Evolutionary conservation across 2,113 vertebrate species (phyloP), one percentile per base, ranked within the genome.

Genomic region (Elaphurus davidianus): DNA sequence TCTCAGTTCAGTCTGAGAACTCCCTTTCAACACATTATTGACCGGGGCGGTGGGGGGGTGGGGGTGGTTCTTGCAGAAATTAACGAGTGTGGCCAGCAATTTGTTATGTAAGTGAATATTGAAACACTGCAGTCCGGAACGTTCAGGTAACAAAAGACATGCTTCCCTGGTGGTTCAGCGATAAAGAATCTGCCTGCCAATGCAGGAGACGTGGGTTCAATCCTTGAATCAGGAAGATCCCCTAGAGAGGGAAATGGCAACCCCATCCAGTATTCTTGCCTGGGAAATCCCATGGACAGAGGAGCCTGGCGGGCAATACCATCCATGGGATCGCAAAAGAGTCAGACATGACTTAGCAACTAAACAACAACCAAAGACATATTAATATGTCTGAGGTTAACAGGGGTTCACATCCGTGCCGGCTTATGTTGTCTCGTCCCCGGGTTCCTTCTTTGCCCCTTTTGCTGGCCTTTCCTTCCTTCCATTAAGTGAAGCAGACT

Each of bases 261-360:
- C 40, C 40, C 23, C 11, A 13, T 43, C 40, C 71, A 76, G 23
- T 3, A 76, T 40, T 43, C 36, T 43, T 76, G 40, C 71, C 71
- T 43, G 40, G 21, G 71, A 76, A 40, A 43, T 76, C 71, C 36
- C 71, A 76, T 14, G 36, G 71, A 76, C 36, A 76, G 67, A 40
- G 71, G 36, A 76, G 71, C 71, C 71, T 43, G 36, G 23, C 2
- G 0, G 71, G 36, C 40, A 3, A 13, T 76, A 14, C 23, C 3
- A 0, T 43, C 40, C 36, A 14, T 1, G 0, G 21, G 23, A 6
- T 43, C 3, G 1, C 36, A 76, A 43, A 0, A 74, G 67, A 43
- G 71, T 43, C 23, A 2, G 36, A 76, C 36, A 76, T 12, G 3
- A 76, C 71, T 76, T 27, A 27, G 23, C 71, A 76, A 76, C 23